phyloP scores from a whole-genome alignment of 2,888 invertebrate species.

The Plagodis dolabraria region DNA sequence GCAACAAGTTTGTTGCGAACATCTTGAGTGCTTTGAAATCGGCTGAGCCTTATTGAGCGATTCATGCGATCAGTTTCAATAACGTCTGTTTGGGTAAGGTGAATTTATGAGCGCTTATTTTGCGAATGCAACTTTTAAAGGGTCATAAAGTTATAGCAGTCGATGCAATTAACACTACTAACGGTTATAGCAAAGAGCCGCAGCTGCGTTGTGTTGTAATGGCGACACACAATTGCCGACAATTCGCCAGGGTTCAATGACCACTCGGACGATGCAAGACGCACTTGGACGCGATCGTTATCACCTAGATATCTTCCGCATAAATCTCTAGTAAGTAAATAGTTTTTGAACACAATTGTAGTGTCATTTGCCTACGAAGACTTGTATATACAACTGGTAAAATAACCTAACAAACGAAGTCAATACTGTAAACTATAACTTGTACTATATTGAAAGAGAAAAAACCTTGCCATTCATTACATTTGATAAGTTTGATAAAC shows the following conservation, averaged over 20 bases:
- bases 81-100: slow-evolving; percentile 48
- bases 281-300: slow-evolving; percentile 45
- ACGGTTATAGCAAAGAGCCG: slow-evolving; percentile 56
- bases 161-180: slow-evolving; percentile 65
- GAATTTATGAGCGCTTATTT: slow-evolving; percentile 22
- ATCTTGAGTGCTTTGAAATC: slow-evolving; percentile 80
- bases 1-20: slow-evolving; percentile 81
- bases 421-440: no score
- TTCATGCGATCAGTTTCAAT: slow-evolving; percentile 34
- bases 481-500: no score
- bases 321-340: not conserved
- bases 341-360: no score
- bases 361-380: no score
- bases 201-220: slow-evolving; percentile 61
- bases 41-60: slow-evolving; percentile 61
- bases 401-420: no score
- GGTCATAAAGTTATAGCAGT: slow-evolving; percentile 62
- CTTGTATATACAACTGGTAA: no score
- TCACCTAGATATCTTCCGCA: slow-evolving; percentile 46
- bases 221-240: slow-evolving; percentile 69
- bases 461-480: no score
- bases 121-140: slow-evolving; percentile 44
- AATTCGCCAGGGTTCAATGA: slow-evolving; percentile 69
- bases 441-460: no score
- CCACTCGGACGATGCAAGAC: slow-evolving; percentile 50